Base-by-base conservation (phyloP, 2,888 invertebrate genomes). In the Gibbula magus region DNA sequence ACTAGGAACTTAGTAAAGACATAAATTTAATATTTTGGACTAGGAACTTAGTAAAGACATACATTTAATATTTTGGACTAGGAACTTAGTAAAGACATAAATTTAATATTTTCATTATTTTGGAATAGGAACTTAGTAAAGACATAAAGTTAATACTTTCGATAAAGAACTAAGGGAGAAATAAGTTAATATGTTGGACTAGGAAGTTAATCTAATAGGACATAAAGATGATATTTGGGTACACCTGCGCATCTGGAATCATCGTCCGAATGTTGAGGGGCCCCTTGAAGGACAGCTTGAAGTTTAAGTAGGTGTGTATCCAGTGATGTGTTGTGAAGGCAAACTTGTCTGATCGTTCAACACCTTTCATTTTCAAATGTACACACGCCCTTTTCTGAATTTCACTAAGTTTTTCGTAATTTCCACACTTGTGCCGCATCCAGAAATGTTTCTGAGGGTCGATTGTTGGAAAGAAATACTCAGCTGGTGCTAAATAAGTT, bases 321-420 rank as follows among this genome's bases (percentile, higher is more conserved):
- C 90, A 90, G 77, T 91, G 89, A 81, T 91, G 91, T 39, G 85
- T 84, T 16, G 90, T 84, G 79, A 88, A 91, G 1, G 90, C 88
- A 56, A 86, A 83, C 20, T 84, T 82, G 51, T 80, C 77, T 8
- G 75, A 73, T 10, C 75, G 79, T 39, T 86, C 87, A 3, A 81
- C 81, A n/a, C 85, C 84, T 75, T 82, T 80, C 16, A 78, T 79
- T 82, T 91, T 90, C 32, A 91, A 77, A 77, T 86, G 87, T 22
- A 86, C 86, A 82, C 91, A 90, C 0, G 89, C 90, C 29, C 83
- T 78, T 53, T 86, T 78, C 77, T 89, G 89, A 53, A 88, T 79
- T 10, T 79, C 75, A n/a, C 84, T 85, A 7, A 89, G 81, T 39
- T 83, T 84, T 18, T 83, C 73, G 75, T 86, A 88, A 20, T 85